Conservation (phyloP, 2,888 invertebrate species). For the Caenorhabditis drosophilae region DNA sequence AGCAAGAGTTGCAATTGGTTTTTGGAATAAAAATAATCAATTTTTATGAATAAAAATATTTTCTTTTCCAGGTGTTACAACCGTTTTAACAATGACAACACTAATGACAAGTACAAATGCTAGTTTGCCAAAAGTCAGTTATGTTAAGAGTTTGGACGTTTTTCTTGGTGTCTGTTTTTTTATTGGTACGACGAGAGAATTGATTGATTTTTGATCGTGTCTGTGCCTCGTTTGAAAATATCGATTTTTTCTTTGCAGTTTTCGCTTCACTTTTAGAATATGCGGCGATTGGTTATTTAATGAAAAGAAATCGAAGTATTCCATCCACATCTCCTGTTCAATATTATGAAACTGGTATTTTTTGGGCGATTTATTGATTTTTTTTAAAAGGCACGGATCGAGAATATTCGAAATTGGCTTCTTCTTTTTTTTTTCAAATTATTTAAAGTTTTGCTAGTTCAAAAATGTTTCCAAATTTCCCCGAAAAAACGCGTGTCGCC, state of each 20-base stretch:
- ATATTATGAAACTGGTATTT: slow-evolving; percentile 54
- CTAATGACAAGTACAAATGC: slow-evolving; percentile 70
- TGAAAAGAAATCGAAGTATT: slow-evolving; percentile 58
- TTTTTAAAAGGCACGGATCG: too few species aligned
- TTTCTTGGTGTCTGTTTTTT: slow-evolving; percentile 70
- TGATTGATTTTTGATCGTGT: background rate
- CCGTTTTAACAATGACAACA: slow-evolving; percentile 71
- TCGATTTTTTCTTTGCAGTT: slow-evolving; percentile 45
- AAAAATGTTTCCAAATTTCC: slow-evolving; percentile 28
- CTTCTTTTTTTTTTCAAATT: background rate
- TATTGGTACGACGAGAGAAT: slow-evolving; percentile 57
- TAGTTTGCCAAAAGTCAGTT: slow-evolving; percentile 69
- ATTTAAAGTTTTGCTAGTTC: slow-evolving; percentile 34
- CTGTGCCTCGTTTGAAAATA: background rate
- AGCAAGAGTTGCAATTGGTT: slow-evolving; percentile 69
- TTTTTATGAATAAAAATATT: background rate
- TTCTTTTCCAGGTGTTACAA: slow-evolving; percentile 68
- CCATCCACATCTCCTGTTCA: slow-evolving; percentile 47
- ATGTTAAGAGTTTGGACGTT: slow-evolving; percentile 70
- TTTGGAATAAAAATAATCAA: background rate
- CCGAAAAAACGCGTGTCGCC: too few species aligned
- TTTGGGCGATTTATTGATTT: too few species aligned
- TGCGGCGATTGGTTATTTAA: slow-evolving; percentile 66
- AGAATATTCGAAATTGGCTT: background rate
- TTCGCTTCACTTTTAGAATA: slow-evolving; percentile 68